Base-by-base conservation (phyloP, 2,888 invertebrate species). In the Himalopsyche kuldschensis region DNA sequence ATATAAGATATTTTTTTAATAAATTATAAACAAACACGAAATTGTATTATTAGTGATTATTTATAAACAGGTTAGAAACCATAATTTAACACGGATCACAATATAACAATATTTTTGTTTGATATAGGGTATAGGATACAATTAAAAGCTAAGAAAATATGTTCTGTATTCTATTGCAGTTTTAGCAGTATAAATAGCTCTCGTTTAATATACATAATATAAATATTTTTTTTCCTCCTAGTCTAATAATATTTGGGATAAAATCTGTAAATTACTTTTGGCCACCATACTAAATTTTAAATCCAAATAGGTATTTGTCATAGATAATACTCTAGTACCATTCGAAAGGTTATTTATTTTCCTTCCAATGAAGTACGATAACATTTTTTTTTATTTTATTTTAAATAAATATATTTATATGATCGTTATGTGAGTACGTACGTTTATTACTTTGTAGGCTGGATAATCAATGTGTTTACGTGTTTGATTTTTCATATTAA, bases 31-130 rank as follows among this genome's bases (percentile, higher is more conserved):
- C 31, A 11, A 79, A 79, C 20, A 79, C 24, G 63, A 63, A 81
- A 41, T 79, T 76, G 81, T 79, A 84, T 84, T 85, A 82, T 82
- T 79, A 87, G 15, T 85, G 55, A 79, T 63, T 83, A 83, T 80
- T 75, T 80, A 77, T 30, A 41, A 63, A 75, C 77, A n/a, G 75
- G 84, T 82, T 80, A 84, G 63, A 78, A 81, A 83, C 32, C 32
- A 75, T 48, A 31, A 80, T 75, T 31, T 77, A 75, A 75, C 47
- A 69, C 80, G 55, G 32, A 78, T 84, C 83, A 83, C 76, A 78
- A 77, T 82, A 31, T 55, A 75, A 31, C n/a, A 31, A 32, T 78
- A 47, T 76, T 48, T 20, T 20, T 55, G 10, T 20, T n/a, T 41
- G 41, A 41, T 41, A 41, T 20, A 55, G 55, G n/a, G 15, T 55